These are phyloP conservation scores for Mimachlamys varia DNA, from an alignment of 2,888 invertebrate genomes.

Conservation along the genomic window DNA sequence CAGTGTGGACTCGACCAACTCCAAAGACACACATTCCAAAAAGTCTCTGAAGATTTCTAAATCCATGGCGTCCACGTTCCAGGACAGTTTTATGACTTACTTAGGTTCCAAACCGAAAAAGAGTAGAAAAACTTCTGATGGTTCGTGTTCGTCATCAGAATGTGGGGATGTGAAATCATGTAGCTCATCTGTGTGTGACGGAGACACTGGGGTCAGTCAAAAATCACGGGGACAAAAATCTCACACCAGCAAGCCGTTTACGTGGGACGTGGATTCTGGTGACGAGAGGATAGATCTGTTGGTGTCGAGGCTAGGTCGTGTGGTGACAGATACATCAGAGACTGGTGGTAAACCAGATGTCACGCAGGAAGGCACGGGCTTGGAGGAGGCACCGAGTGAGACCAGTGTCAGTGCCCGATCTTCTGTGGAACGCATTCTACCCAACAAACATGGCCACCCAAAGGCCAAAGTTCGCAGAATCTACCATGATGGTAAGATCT, in stretches of 20 bases:
- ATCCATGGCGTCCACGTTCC: slow-evolving; percentile 4
- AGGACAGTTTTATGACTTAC: slow-evolving; percentile 23
- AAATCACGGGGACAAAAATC: slow-evolving; percentile 13
- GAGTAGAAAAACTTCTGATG: not conserved
- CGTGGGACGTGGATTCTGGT: slow-evolving; percentile 36
- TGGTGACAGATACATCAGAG: slow-evolving; percentile 16
- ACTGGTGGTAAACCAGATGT: not conserved
- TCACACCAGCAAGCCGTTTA: slow-evolving; percentile 35
- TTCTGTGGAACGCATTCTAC: slow-evolving; percentile 6
- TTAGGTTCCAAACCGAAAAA: slow-evolving; percentile 2
- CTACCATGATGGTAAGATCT: slow-evolving; percentile 48
- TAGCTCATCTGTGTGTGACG: slow-evolving; percentile 2
- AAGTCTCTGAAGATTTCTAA: not conserved
- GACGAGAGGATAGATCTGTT: not conserved
- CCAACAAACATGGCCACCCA: not conserved
- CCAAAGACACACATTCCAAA: slow-evolving; percentile 22
- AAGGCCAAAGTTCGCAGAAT: slow-evolving; percentile 40
- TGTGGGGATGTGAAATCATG: slow-evolving; percentile 28
- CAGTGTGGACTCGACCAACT: not conserved
- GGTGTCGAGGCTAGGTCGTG: not conserved
- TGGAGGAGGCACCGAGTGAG: not conserved
- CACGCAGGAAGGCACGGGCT: not conserved
- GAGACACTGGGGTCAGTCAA: not conserved
- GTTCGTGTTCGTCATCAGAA: slow-evolving; percentile 31
- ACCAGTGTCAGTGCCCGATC: slow-evolving; percentile 1